A percentile compares a stretch with the other conserved stretches of the same genome.
phyloP scores from a whole-genome alignment of 2,888 invertebrate species.

The Dione juno region DNA sequence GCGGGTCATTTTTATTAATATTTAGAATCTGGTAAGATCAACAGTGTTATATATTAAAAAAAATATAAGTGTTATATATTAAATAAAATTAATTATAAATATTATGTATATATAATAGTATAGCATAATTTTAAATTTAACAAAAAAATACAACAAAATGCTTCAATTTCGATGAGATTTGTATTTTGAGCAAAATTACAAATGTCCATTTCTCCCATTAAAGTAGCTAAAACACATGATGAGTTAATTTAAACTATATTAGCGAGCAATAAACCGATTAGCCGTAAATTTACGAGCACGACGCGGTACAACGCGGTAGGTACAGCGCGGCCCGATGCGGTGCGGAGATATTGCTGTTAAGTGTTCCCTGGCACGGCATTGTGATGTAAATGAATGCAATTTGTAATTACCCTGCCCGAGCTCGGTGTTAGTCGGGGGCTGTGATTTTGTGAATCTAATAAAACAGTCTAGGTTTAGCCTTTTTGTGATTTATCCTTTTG shows the following conservation, averaged over 20 bases:
- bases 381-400: conserved; percentile 34
- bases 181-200: no score
- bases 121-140: no score
- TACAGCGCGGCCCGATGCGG: conserved; percentile 29
- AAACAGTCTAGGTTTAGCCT: neutral
- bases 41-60: no score
- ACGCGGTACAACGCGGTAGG: neutral
- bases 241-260: conserved; percentile 41
- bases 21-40: no score
- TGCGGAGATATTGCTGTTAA: conserved; percentile 37
- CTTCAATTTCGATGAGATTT: no score
- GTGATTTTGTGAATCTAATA: neutral
- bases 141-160: no score
- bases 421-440: neutral
- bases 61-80: no score
- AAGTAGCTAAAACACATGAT: neutral
- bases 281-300: neutral
- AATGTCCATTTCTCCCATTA: no score
- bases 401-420: conserved; percentile 26
- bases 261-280: conserved; percentile 37
- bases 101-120: no score
- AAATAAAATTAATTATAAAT: no score
- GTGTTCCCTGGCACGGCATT: conserved; percentile 38
- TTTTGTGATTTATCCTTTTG: neutral
- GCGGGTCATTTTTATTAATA: no score